These are phyloP conservation scores for Drosophila pegasa DNA, from an alignment of 2,888 invertebrate species.

Conservation along the genomic window DNA sequence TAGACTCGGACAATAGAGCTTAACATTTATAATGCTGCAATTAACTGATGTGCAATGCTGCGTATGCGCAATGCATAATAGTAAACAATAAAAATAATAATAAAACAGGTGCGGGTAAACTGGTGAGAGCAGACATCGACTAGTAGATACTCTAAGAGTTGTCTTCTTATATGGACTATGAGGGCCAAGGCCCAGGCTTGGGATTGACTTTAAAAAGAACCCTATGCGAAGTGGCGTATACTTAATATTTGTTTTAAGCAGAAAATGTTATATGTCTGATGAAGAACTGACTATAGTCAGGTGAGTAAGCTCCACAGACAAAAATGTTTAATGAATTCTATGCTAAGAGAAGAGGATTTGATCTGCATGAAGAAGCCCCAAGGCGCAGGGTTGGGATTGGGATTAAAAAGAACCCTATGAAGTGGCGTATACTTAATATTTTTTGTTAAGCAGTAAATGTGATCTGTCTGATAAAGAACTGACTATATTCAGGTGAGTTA, in stretches of 20 bases:
- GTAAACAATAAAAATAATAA: slow-evolving; percentile 11
- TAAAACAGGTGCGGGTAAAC: neutral
- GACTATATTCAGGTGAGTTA: neutral
- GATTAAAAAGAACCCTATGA: too few relatives aligned
- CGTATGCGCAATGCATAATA: slow-evolving; percentile 41
- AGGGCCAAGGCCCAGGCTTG: too few relatives aligned
- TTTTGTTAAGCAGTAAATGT: too few relatives aligned
- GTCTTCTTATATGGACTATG: neutral
- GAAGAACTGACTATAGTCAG: neutral
- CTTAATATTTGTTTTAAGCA: too few relatives aligned
- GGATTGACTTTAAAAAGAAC: too few relatives aligned
- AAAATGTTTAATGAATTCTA: too few relatives aligned
- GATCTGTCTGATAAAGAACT: neutral
- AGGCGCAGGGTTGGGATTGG: too few relatives aligned
- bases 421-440: too few relatives aligned
- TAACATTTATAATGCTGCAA: slow-evolving; percentile 58
- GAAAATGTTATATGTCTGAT: neutral
- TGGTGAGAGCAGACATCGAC: neutral
- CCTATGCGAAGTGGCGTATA: too few relatives aligned
- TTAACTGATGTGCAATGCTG: slow-evolving; percentile 44
- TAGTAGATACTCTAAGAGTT: neutral
- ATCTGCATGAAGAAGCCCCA: too few relatives aligned
- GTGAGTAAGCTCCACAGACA: too few relatives aligned
- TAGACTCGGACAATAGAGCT: slow-evolving; percentile 34
- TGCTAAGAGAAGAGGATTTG: too few relatives aligned